These are phyloP conservation scores for Ochlodes sylvanus DNA, from an alignment of 2,888 invertebrate genomes.

Conservation along the genomic window DNA sequence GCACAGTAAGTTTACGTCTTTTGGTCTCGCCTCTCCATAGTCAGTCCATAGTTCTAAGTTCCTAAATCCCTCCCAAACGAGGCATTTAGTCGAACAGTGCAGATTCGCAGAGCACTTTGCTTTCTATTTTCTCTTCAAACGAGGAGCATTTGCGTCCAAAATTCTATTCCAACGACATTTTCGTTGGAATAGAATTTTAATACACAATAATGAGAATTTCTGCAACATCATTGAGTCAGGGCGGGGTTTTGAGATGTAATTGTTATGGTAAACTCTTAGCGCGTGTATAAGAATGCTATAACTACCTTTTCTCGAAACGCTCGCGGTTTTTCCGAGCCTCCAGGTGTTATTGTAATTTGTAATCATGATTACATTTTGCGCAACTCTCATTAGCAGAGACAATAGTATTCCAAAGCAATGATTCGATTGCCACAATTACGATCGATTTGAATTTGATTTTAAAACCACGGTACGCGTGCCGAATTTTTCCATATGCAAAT, in stretches of 20 bases:
- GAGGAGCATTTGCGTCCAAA: conserved; percentile 23
- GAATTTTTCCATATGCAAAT: conserved; percentile 70
- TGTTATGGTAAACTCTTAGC: background rate
- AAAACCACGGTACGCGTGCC: conserved; percentile 26
- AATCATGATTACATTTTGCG: no score
- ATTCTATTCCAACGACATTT: conserved; percentile 22
- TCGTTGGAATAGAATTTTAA: conserved; percentile 5
- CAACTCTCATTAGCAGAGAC: no score
- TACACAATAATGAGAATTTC: conserved; percentile 26
- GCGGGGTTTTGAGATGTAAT: conserved; percentile 10
- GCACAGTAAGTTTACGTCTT: no score
- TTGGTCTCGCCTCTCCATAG: no score
- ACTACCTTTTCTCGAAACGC: no score
- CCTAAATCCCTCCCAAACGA: background rate
- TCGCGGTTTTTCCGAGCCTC: no score
- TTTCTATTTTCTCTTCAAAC: conserved; percentile 31
- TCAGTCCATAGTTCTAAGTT: no score
- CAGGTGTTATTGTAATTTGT: no score
- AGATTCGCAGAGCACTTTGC: conserved; percentile 10
- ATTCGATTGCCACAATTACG: no score
- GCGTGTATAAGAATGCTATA: no score
- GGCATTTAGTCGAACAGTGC: background rate
- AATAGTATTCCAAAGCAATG: no score
- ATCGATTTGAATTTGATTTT: conserved; percentile 27
- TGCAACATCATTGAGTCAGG: conserved; percentile 20